Conservation (phyloP, 2,113 vertebrate genomes). For the Sinocyclocheilus rhinocerous region DNA sequence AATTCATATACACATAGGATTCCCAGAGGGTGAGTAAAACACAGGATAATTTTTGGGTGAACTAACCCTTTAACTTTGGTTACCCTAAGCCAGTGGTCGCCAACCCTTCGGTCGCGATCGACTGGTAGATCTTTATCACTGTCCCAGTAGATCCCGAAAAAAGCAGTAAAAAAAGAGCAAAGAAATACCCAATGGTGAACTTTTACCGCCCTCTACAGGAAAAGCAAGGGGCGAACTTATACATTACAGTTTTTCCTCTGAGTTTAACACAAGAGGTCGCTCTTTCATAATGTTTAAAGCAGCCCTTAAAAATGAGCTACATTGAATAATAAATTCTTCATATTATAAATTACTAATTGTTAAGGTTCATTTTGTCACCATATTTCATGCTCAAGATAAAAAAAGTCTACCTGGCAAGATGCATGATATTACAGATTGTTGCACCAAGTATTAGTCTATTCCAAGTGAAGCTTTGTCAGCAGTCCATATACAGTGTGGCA, state of each 20-base stretch:
- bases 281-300: not conserved
- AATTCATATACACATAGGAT: too few species aligned
- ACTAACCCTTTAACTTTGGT: too few species aligned
- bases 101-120: too few species aligned
- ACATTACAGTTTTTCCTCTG: not conserved
- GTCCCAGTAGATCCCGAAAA: too few species aligned
- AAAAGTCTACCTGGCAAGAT: not conserved
- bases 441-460: not conserved
- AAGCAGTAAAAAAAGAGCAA: too few species aligned
- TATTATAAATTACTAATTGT: not conserved
- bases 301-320: not conserved
- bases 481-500: not conserved
- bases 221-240: not conserved
- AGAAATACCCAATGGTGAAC: not conserved
- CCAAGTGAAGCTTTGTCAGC: not conserved
- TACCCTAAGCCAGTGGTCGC: too few species aligned
- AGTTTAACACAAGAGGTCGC: not conserved
- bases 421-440: not conserved
- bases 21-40: too few species aligned
- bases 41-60: too few species aligned
- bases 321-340: not conserved
- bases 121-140: too few species aligned
- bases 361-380: not conserved
- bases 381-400: not conserved
- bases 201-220: not conserved